A percentile compares a stretch with the other conserved stretches of the same genome.
Conservation (phyloP, 2,113 vertebrate species). For the Syngnathus floridae region DNA sequence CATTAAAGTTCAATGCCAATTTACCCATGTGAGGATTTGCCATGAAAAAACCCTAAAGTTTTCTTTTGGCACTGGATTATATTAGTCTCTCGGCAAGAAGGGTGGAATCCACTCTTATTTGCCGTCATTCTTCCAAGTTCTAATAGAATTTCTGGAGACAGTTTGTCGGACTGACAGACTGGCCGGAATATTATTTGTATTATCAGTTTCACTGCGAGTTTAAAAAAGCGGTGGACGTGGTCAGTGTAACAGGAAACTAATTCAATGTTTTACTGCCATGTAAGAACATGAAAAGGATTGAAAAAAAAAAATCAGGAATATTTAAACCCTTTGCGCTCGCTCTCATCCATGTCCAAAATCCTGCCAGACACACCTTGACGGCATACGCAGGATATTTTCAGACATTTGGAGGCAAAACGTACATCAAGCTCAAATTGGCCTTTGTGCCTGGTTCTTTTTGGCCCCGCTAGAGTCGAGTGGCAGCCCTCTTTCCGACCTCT, state of each 20-base stretch:
- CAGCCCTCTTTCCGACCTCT: constrained; percentile 53
- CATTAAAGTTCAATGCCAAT: no score
- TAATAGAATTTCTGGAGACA: neutral
- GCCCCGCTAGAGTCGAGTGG: constrained; percentile 35
- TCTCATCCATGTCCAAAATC: constrained; percentile 2
- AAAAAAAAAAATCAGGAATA: neutral
- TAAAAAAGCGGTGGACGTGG: neutral
- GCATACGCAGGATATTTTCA: constrained; percentile 3
- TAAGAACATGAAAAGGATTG: neutral
- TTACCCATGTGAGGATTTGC: neutral
- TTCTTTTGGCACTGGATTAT: neutral
- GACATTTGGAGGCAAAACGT: constrained; percentile 4
- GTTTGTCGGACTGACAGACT: neutral
- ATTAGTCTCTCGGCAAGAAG: neutral
- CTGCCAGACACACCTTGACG: neutral
- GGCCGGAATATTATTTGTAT: neutral
- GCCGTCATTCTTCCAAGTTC: neutral
- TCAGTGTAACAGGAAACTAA: neutral
- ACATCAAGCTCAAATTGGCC: constrained; percentile 28
- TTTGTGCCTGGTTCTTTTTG: constrained; percentile 35
- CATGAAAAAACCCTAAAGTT: neutral
- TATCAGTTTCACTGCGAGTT: neutral
- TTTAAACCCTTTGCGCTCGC: neutral
- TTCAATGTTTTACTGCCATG: neutral
- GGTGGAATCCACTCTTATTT: neutral